A percentile compares a stretch with the other conserved stretches of the same genome.
Evolutionary conservation across 2,113 vertebrate genomes (phyloP).

Genomic region (Cranoglanis bouderius): DNA sequence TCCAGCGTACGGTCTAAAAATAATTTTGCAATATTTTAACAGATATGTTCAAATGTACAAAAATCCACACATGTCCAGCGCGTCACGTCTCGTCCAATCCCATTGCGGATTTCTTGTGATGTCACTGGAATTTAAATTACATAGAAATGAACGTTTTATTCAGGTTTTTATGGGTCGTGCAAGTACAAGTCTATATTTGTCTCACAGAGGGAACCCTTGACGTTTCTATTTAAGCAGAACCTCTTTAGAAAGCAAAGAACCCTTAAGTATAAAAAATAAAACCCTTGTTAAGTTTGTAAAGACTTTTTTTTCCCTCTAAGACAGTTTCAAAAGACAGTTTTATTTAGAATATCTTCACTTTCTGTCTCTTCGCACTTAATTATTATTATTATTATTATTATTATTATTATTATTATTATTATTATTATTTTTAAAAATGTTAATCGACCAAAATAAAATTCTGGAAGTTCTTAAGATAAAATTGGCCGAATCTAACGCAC

Average conservation of each 20-base stretch:
- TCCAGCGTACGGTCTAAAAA: too few relatives aligned
- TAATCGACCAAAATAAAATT: background rate
- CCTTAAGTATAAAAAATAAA: background rate
- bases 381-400: too few relatives aligned
- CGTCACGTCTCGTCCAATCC: background rate
- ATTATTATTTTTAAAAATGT: background rate
- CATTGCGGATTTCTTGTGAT: background rate
- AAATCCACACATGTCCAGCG: background rate
- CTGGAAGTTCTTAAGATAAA: background rate
- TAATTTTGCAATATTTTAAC: background rate
- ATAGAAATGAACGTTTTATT: background rate
- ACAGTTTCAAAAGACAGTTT: background rate
- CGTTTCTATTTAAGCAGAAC: background rate
- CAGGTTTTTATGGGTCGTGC: background rate
- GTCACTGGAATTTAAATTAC: too few relatives aligned
- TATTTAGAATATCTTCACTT: background rate
- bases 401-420: too few relatives aligned
- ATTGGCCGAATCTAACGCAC: background rate
- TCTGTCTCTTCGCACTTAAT: background rate
- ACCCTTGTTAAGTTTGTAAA: background rate
- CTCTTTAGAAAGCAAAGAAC: background rate
- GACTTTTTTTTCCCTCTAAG: background rate
- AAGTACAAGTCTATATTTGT: background rate
- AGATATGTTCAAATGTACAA: too few relatives aligned
- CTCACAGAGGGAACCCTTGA: background rate